Evolutionary conservation across 2,888 invertebrate genomes (phyloP).

Genomic region (Neoaliturus tenellus): DNA sequence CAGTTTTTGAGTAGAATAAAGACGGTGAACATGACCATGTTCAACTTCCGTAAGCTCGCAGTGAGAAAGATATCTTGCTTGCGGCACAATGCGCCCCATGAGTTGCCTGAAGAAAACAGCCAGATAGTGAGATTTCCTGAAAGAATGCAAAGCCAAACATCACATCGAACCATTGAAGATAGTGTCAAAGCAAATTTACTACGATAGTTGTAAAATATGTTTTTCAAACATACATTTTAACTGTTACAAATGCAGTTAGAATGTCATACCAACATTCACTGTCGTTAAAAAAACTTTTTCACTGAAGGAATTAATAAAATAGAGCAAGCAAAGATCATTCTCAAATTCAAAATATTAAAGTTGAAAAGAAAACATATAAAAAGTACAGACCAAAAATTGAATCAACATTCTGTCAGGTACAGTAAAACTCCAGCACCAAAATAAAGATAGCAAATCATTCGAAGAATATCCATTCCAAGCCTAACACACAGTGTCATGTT

Average conservation of each 20-base stretch:
- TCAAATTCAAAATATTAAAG: neutral
- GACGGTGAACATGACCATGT: neutral
- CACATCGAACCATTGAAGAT: neutral
- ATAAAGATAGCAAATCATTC: slow-evolving; percentile 1
- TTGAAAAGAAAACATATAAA: neutral
- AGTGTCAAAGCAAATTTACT: too few relatives aligned
- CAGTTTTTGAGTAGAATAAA: neutral
- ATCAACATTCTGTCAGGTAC: neutral
- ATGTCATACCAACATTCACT: too few relatives aligned
- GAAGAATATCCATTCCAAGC: slow-evolving; percentile 29
- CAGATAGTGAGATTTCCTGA: neutral
- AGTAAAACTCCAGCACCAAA: neutral
- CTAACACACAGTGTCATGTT: slow-evolving; percentile 56
- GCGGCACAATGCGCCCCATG: neutral
- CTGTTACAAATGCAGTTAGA: too few relatives aligned
- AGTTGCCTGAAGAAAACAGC: neutral
- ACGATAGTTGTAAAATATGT: too few relatives aligned
- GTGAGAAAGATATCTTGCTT: neutral
- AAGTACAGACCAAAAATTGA: too few relatives aligned
- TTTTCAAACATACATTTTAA: too few relatives aligned
- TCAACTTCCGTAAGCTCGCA: neutral
- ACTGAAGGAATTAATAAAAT: too few relatives aligned
- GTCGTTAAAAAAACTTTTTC: too few relatives aligned
- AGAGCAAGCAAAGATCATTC: too few relatives aligned
- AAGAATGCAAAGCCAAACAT: slow-evolving; percentile 14